Evolutionary conservation across 2,797 vertebrate species (phyloP), one percentile per base, ranked within the genome.

Genomic region (Otus scops): DNA sequence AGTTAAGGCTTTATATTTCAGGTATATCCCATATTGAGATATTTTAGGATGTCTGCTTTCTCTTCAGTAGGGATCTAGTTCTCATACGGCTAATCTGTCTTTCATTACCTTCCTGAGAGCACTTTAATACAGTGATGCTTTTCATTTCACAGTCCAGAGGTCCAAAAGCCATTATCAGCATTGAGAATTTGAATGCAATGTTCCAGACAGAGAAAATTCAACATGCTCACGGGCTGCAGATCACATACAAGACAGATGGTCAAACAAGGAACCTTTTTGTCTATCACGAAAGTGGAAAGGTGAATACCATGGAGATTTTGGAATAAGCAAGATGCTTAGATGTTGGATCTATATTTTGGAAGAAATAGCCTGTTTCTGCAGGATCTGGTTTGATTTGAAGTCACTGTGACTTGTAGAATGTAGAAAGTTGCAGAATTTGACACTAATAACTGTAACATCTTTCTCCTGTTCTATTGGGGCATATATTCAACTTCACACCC

Each of bases 191-290:
- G 91, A 99, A 99, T 39, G 99, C 98, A 76, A 99, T 98, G 51
- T 99, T 99, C 96, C 99, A 99, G 92, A 98, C 98, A 5, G 98
- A 98, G 89, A 99, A 99, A 97, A 99, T 99, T 19, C 94, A 98
- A 54, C 98, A 99, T 80, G 90, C 96, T 56, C 98, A 99, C 0
- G 99, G 99, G 45, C 97, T 99, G 90, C 99, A 99, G 98, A 98
- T 99, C 96, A 99, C 98, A 30, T 99, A 98, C 96, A 97, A 92
- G 67, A 95, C 96, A 34, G 96, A 97, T 0, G 93, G 98, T 48
- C 98, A 96, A 94, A 98, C 97, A 75, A 98, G 99, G 94, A 99
- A 98, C 95, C 97, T 99, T 45, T 99, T 99, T 43, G 99, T 99
- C 61, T 99, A 99, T 80, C 99, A 99, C 0, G 98, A 99, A 68